Conservation (phyloP, 2,888 invertebrate genomes). For the Ennomos erosarius region DNA sequence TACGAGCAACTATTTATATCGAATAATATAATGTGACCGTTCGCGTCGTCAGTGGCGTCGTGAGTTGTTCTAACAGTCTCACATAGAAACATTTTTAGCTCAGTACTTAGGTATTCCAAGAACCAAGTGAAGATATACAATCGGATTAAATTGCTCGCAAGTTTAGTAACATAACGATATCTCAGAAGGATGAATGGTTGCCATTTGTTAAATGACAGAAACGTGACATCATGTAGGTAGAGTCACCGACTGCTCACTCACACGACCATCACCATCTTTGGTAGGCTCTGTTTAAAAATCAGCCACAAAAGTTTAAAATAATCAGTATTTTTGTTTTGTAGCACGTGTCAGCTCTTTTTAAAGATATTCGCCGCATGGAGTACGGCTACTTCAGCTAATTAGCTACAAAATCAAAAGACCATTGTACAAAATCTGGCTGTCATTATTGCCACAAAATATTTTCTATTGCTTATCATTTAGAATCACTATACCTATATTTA, state of each 20-base stretch:
- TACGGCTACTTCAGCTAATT: background rate
- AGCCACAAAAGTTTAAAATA: background rate
- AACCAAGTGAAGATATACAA: constrained; percentile 41
- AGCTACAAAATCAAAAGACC: background rate
- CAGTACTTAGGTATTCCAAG: constrained; percentile 42
- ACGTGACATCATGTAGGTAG: constrained; percentile 50
- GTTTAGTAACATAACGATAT: constrained; percentile 45
- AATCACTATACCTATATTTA: background rate
- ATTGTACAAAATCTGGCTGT: background rate
- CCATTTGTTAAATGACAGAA: constrained; percentile 50
- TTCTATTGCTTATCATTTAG: background rate
- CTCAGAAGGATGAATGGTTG: constrained; percentile 46
- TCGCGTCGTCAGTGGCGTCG: background rate
- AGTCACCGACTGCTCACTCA: constrained; percentile 33
- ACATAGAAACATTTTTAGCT: constrained; percentile 28
- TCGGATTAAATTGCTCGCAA: constrained; percentile 48
- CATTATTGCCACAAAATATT: too few species aligned
- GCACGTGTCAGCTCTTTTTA: background rate
- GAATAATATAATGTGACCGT: constrained; percentile 16
- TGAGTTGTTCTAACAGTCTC: constrained; percentile 1
- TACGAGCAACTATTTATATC: constrained; percentile 13
- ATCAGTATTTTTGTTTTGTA: background rate
- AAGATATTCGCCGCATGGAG: too few species aligned
- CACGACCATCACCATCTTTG: constrained; percentile 33
- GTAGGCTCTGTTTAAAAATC: constrained; percentile 18